Conservation (phyloP, 2,797 vertebrate species). For the Cuniculus paca region DNA sequence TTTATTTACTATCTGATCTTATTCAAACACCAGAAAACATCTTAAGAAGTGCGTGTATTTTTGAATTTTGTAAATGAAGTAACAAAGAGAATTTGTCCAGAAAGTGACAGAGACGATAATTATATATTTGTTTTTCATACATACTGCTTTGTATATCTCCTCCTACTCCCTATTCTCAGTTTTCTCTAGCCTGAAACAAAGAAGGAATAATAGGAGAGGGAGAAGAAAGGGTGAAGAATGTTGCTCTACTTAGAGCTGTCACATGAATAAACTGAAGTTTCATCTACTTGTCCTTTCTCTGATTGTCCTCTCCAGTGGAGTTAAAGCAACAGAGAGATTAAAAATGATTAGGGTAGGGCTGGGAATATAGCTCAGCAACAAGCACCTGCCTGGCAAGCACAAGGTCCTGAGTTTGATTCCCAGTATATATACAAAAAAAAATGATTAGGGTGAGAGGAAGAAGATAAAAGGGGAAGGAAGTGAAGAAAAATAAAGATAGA, state of each 20-base stretch:
- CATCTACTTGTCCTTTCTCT: not conserved
- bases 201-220: not conserved
- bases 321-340: not conserved
- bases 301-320: no score
- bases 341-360: not conserved
- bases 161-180: not conserved
- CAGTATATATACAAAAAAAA: no score
- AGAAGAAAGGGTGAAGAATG: fast-evolving
- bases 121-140: not conserved
- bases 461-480: not conserved
- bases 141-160: not conserved
- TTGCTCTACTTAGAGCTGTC: fast-evolving
- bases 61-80: constrained; percentile 14
- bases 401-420: no score
- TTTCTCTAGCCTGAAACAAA: not conserved
- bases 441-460: not conserved
- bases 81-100: not conserved
- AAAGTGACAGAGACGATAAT: not conserved
- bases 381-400: no score
- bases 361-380: no score
- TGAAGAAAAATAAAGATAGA: not conserved
- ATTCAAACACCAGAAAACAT: not conserved
- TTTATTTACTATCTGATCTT: not conserved
- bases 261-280: not conserved
- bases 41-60: not conserved